Evolutionary conservation across 2,888 invertebrate species (phyloP).

Genomic region (Sycophila texana): DNA sequence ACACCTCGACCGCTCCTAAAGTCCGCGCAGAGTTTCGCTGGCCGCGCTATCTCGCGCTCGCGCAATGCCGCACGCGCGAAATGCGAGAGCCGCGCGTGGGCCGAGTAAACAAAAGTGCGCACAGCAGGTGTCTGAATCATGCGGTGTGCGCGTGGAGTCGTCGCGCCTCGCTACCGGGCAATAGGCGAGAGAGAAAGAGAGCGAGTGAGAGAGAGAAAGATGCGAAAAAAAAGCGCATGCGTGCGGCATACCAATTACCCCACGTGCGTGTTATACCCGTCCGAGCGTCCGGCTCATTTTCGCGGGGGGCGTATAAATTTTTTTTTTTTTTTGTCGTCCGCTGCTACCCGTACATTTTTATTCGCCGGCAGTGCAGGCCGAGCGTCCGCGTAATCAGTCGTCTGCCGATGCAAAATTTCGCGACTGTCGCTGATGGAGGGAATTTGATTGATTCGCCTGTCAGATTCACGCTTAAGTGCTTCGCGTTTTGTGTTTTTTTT

Average conservation of each 20-base stretch:
- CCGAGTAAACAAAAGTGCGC: constrained; percentile 68
- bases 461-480: not conserved
- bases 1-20: not conserved
- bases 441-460: constrained; percentile 30
- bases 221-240: constrained; percentile 31
- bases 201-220: constrained; percentile 7
- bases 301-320: not conserved
- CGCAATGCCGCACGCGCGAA: not conserved
- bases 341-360: too few species aligned
- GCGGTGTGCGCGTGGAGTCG: constrained; percentile 57
- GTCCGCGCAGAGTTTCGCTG: not conserved
- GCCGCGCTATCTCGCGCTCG: constrained; percentile 8
- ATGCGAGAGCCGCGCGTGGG: constrained; percentile 59
- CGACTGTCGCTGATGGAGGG: constrained; percentile 17
- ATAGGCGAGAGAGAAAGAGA: not conserved
- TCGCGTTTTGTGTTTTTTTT: not conserved
- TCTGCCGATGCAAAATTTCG: constrained; percentile 19
- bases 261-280: constrained; percentile 11
- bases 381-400: constrained; percentile 22
- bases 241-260: not conserved
- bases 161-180: constrained; percentile 5
- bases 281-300: not conserved
- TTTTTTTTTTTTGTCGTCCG: not conserved
- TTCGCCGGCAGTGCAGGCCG: not conserved
- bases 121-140: constrained; percentile 69